These are phyloP conservation scores for Cynocephalus volans DNA, from an alignment of 2,113 vertebrate genomes.

Conservation along the genomic window DNA sequence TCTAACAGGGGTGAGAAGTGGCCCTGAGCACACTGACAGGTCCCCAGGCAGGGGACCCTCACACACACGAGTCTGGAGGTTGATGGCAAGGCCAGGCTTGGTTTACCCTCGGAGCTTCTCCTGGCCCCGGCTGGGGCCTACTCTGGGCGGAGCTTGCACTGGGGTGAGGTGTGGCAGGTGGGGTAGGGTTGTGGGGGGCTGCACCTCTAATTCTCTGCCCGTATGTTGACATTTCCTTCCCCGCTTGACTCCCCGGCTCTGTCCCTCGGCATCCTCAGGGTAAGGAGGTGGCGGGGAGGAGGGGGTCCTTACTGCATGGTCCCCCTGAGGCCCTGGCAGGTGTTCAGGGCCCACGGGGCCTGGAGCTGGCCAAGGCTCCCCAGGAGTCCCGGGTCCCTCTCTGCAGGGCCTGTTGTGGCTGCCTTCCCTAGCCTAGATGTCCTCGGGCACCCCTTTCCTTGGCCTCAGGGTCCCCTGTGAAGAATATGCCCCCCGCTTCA, in stretches of 20 bases:
- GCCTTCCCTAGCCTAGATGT: too few species aligned
- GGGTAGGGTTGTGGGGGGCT: accelerated
- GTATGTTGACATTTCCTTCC: accelerated
- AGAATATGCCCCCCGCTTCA: too few species aligned
- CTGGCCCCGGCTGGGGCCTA: too few species aligned
- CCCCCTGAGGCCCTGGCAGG: too few species aligned
- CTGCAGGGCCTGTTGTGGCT: too few species aligned
- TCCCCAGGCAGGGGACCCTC: background rate
- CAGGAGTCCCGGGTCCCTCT: too few species aligned
- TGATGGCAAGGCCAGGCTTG: background rate
- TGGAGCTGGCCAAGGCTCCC: background rate
- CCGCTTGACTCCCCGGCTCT: too few species aligned
- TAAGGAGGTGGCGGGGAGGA: background rate
- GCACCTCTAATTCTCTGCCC: background rate
- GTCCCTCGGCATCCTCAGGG: too few species aligned
- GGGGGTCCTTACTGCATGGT: background rate
- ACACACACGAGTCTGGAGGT: background rate
- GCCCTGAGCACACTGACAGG: background rate
- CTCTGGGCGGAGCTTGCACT: background rate
- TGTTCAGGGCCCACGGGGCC: too few species aligned
- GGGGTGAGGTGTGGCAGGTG: too few species aligned
- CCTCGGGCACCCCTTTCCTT: too few species aligned
- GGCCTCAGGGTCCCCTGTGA: too few species aligned
- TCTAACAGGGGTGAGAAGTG: background rate
- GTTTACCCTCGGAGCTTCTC: accelerated